Evolutionary conservation across 2,113 vertebrate genomes (phyloP).

Genomic region (Patagioenas fasciata): DNA sequence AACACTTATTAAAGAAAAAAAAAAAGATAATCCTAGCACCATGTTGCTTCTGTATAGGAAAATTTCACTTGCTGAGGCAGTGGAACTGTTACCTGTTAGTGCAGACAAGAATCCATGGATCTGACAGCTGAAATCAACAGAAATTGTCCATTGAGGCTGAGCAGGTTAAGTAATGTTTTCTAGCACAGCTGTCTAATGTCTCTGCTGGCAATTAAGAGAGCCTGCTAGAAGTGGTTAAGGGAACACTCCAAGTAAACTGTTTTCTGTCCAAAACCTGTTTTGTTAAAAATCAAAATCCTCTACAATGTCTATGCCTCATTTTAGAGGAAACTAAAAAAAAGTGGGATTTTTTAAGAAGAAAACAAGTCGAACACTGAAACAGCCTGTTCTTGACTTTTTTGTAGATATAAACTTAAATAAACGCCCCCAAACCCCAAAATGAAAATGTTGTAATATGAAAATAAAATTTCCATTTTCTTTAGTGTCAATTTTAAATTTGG

Average conservation of each 20-base stretch:
- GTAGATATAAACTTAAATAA: neutral
- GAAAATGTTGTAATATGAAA: neutral
- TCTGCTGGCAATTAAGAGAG: neutral
- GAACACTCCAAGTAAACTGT: neutral
- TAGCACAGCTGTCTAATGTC: neutral
- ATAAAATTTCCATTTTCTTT: neutral
- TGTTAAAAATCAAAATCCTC: neutral
- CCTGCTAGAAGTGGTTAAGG: neutral
- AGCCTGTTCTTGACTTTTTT: neutral
- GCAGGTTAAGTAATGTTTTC: neutral
- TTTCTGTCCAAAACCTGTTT: neutral
- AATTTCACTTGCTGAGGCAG: neutral
- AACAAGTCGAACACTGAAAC: neutral
- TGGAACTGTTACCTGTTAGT: neutral
- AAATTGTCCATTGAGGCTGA: neutral
- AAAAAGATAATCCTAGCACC: neutral
- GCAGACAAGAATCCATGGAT: neutral
- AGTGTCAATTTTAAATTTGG: neutral
- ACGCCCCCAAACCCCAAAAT: neutral
- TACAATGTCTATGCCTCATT: neutral
- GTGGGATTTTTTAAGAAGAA: neutral
- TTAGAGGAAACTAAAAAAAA: neutral
- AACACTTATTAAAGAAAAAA: neutral
- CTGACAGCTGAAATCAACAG: neutral
- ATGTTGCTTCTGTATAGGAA: neutral